Percentiles rank a stretch among this genome's conserved stretches.
These are phyloP conservation scores for Pipistrellus nathusii DNA, from an alignment of 2,797 vertebrate genomes.

Conservation along the genomic window DNA sequence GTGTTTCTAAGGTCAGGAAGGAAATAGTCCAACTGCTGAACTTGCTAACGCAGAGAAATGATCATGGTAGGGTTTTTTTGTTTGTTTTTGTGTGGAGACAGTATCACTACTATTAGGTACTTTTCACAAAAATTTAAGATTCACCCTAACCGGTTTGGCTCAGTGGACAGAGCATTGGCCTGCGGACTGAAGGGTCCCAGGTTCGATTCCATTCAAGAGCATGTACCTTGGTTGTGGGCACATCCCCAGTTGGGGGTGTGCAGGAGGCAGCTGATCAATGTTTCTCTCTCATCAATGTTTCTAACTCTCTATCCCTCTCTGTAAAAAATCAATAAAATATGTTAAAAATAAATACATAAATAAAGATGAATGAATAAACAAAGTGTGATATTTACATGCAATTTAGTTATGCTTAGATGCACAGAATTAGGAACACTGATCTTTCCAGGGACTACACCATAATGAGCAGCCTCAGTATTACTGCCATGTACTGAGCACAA, in stretches of 20 bases:
- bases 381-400: neutral
- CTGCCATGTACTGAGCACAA: neutral
- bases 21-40: constrained; percentile 72
- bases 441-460: neutral
- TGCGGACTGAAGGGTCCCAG: no score
- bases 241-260: no score
- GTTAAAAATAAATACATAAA: no score
- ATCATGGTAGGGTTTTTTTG: constrained; percentile 64
- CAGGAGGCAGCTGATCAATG: no score
- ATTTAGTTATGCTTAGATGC: neutral
- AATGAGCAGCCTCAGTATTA: neutral
- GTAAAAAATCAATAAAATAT: no score
- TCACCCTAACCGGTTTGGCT: no score
- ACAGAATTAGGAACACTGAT: neutral
- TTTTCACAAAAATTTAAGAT: constrained; percentile 72
- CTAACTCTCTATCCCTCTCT: no score
- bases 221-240: no score
- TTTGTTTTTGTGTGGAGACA: constrained; percentile 31
- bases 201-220: no score
- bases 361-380: neutral
- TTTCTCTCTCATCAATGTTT: no score
- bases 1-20: constrained; percentile 75
- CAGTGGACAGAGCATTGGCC: no score
- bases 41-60: constrained; percentile 78
- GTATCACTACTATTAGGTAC: constrained; percentile 75